Evolutionary conservation across 2,888 invertebrate genomes (phyloP).

Genomic region (Toxonevra muliebris): DNA sequence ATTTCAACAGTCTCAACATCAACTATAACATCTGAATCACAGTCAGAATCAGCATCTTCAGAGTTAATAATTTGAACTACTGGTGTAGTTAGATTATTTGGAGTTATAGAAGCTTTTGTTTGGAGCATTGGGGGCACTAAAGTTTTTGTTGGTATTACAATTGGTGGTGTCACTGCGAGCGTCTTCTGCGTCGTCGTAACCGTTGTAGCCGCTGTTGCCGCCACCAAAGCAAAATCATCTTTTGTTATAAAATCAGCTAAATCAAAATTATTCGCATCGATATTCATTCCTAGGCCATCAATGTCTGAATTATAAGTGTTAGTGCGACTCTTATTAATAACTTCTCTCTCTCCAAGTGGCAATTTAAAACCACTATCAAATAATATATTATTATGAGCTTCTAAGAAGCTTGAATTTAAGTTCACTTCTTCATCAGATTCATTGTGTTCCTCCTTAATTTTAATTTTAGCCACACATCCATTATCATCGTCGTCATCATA

Average conservation of each 20-base stretch:
- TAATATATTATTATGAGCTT: conserved; percentile 25
- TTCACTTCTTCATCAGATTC: conserved; percentile 17
- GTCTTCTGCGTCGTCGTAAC: not conserved
- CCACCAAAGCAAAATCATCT: conserved; percentile 57
- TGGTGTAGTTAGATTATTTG: conserved; percentile 5
- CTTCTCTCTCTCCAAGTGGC: conserved; percentile 13
- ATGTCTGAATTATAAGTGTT: conserved; percentile 53
- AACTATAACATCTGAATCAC: conserved; percentile 62
- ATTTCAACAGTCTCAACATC: conserved; percentile 63
- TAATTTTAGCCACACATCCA: conserved; percentile 27
- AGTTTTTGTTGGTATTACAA: not conserved
- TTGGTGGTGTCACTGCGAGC: conserved; percentile 12
- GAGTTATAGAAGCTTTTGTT: conserved; percentile 2
- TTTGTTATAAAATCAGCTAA: conserved; percentile 63
- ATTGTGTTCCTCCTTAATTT: not conserved
- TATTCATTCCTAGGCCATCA: conserved; percentile 54
- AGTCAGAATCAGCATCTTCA: conserved; percentile 48
- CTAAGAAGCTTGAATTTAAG: conserved; percentile 27
- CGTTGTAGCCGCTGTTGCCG: conserved; percentile 15
- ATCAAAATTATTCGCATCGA: conserved; percentile 61
- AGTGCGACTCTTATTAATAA: conserved; percentile 46
- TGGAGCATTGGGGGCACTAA: not conserved
- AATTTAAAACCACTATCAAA: conserved; percentile 25
- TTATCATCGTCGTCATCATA: conserved; percentile 55
- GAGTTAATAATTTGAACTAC: not conserved